A percentile compares a stretch with the other conserved stretches of the same genome.
Conservation (phyloP, 2,113 vertebrate species). For the Tricholaema leucomelas region DNA sequence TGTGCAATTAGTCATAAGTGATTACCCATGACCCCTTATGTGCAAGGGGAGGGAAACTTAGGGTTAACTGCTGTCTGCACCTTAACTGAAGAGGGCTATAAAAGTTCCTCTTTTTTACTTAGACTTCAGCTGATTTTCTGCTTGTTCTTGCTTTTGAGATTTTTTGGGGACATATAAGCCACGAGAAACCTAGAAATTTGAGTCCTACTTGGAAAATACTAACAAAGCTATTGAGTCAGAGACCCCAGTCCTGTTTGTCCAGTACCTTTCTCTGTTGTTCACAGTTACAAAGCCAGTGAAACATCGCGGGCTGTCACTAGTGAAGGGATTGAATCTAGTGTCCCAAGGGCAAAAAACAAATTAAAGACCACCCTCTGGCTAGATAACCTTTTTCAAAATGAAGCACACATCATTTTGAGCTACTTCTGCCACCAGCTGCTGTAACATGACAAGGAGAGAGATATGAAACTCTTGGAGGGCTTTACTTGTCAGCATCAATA, state of each 20-base stretch:
- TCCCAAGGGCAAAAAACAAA: neutral
- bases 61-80: conserved; percentile 59
- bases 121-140: neutral
- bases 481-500: neutral
- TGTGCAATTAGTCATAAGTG: conserved; percentile 75
- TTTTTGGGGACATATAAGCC: neutral
- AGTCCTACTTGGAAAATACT: neutral
- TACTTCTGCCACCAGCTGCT: neutral
- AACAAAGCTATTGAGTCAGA: neutral
- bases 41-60: conserved; percentile 12
- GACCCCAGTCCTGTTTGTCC: neutral
- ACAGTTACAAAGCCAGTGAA: neutral
- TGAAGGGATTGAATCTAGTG: neutral
- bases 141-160: neutral
- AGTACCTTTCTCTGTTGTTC: neutral
- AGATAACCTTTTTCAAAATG: neutral
- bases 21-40: conserved; percentile 66
- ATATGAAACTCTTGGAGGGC: neutral
- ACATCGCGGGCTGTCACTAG: neutral
- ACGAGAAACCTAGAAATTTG: neutral
- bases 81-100: conserved; percentile 32
- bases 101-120: neutral
- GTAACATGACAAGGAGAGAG: neutral
- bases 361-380: neutral
- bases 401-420: neutral